These are phyloP conservation scores for Drosophila lowei DNA, from an alignment of 1,140 invertebrate species.

Conservation along the genomic window DNA sequence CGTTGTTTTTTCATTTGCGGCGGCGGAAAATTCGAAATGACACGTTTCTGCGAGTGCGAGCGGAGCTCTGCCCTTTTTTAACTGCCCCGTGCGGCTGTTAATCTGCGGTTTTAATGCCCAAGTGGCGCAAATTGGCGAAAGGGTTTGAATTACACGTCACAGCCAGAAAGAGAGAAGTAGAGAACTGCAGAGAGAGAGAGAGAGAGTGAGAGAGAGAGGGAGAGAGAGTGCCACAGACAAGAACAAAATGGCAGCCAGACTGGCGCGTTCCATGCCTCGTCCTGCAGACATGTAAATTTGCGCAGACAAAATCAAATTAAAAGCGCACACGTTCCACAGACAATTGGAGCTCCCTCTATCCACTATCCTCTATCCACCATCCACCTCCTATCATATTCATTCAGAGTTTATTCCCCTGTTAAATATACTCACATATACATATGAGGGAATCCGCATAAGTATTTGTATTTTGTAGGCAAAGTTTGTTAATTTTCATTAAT, in stretches of 20 bases:
- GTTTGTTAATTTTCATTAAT: constrained; percentile 61
- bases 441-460: constrained; percentile 11
- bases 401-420: constrained; percentile 53
- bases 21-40: constrained; percentile 76
- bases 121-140: constrained; percentile 79
- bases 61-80: constrained; percentile 45
- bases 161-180: constrained; percentile 19
- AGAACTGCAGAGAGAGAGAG: not conserved
- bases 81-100: constrained; percentile 78
- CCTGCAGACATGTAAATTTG: constrained; percentile 70
- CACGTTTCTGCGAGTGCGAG: constrained; percentile 65
- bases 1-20: constrained; percentile 47
- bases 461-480: constrained; percentile 1
- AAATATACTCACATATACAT: constrained; percentile 17
- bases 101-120: constrained; percentile 78
- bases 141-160: constrained; percentile 66
- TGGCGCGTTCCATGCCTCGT: constrained; percentile 27
- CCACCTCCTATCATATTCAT: constrained; percentile 13
- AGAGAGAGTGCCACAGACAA: constrained; percentile 25
- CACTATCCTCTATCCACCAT: not conserved
- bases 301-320: constrained; percentile 79
- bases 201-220: constrained; percentile 19
- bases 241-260: constrained; percentile 44
- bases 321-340: constrained; percentile 68
- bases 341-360: constrained; percentile 30